Conservation (phyloP, 2,797 vertebrate species). For the Meriones psammophilus region DNA sequence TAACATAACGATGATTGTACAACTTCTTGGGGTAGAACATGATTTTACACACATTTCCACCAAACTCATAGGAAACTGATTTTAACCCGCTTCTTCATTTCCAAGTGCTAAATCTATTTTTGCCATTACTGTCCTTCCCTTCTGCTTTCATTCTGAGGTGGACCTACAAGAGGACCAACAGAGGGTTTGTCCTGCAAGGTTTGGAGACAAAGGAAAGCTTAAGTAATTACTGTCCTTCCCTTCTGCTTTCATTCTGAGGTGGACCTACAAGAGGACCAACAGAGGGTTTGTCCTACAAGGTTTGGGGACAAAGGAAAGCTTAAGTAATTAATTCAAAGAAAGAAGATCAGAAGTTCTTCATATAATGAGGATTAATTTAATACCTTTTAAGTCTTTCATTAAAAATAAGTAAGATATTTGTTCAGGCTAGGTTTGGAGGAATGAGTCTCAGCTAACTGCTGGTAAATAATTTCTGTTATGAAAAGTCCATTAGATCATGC, state of each 20-base stretch:
- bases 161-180: background rate
- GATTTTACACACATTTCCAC: background rate
- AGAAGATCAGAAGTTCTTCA: background rate
- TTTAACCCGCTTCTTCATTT: constrained; percentile 1
- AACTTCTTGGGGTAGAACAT: background rate
- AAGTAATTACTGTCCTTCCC: background rate
- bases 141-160: background rate
- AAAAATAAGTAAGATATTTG: constrained; percentile 51
- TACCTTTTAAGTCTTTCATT: background rate
- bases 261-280: background rate
- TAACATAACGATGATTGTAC: background rate
- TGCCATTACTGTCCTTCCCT: rapidly evolving
- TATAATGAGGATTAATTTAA: background rate
- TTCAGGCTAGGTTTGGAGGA: constrained; percentile 41
- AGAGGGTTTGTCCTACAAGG: background rate
- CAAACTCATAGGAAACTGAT: background rate
- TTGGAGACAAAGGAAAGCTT: background rate
- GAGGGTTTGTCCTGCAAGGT: background rate
- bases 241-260: background rate
- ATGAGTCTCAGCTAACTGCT: background rate
- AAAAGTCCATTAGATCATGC: constrained; percentile 32
- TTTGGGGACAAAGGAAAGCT: background rate
- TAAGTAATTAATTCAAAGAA: background rate
- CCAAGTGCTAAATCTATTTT: background rate
- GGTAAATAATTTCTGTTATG: constrained; percentile 62